phyloP scores from a whole-genome alignment of 2,888 invertebrate genomes.

The Odontothrips loti region DNA sequence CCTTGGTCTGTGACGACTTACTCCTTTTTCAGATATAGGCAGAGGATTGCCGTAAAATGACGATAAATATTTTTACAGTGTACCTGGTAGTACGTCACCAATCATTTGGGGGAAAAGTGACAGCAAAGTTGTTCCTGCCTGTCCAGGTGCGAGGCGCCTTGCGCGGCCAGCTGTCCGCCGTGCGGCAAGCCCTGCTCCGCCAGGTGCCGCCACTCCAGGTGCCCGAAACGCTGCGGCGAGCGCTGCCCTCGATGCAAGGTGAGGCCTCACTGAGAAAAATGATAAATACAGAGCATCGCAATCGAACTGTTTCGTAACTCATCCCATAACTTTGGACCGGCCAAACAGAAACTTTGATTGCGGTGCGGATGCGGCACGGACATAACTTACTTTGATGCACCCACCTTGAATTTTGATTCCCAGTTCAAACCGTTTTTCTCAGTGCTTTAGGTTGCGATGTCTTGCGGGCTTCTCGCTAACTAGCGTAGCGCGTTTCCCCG shows the following conservation, averaged over 20 bases:
- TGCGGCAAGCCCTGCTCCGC: background rate
- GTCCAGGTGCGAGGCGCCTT: constrained; percentile 11
- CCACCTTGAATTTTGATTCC: background rate
- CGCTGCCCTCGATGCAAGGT: constrained; percentile 17
- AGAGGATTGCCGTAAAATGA: too few relatives aligned
- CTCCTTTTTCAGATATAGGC: too few relatives aligned
- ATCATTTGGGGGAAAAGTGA: too few relatives aligned
- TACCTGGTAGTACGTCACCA: too few relatives aligned
- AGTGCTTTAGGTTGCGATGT: background rate
- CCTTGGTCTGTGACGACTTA: too few relatives aligned
- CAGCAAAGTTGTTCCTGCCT: too few relatives aligned
- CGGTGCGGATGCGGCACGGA: too few relatives aligned
- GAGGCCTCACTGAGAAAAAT: background rate
- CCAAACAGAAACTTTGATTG: too few relatives aligned
- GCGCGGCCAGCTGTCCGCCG: background rate
- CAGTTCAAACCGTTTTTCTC: background rate
- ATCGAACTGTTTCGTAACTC: background rate
- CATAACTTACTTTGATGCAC: background rate
- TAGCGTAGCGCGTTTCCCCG: too few relatives aligned
- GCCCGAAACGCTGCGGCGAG: background rate
- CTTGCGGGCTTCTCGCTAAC: too few relatives aligned
- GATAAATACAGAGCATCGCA: background rate
- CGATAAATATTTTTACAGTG: too few relatives aligned
- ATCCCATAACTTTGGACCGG: too few relatives aligned
- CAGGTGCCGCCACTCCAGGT: background rate